Percentiles rank a stretch among this genome's conserved stretches.
These are phyloP conservation scores for Emys orbicularis DNA, from an alignment of 2,797 vertebrate genomes.

Conservation along the genomic window DNA sequence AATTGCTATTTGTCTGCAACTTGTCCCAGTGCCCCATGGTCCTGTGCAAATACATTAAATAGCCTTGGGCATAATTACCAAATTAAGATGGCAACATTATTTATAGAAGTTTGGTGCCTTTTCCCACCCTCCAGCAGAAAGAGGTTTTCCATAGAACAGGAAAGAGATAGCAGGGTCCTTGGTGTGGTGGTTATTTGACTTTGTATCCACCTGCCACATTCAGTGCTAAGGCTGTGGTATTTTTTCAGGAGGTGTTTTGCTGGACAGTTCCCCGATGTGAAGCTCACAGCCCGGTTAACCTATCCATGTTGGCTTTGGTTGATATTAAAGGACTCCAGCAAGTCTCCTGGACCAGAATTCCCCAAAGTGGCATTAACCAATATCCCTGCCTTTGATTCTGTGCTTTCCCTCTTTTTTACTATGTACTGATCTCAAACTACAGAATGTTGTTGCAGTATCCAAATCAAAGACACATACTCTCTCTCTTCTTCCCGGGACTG, in stretches of 20 bases:
- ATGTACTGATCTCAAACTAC: fast-evolving
- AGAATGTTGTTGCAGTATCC: fast-evolving
- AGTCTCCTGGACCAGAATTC: background rate
- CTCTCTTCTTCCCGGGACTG: fast-evolving
- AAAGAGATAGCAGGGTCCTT: background rate
- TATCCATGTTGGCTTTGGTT: background rate
- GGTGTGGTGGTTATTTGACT: background rate
- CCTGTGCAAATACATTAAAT: background rate
- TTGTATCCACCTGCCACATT: background rate
- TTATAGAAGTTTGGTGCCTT: background rate
- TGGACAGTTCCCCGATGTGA: conserved; percentile 17
- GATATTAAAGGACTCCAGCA: background rate
- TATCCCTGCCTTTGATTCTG: background rate
- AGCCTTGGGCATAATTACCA: background rate
- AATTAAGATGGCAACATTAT: fast-evolving
- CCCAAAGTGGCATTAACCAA: background rate
- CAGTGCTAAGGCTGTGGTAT: background rate
- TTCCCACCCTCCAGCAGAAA: background rate
- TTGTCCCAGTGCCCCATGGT: background rate
- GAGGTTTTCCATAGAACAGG: fast-evolving
- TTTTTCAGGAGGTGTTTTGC: conserved; percentile 14
- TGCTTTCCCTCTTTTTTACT: background rate
- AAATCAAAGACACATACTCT: background rate
- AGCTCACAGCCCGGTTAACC: background rate
- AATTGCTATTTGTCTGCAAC: fast-evolving